Percentiles rank a stretch among this genome's conserved stretches.
Evolutionary conservation across 1,140 invertebrate species (phyloP).

Genomic region (Ceratina japonica): DNA sequence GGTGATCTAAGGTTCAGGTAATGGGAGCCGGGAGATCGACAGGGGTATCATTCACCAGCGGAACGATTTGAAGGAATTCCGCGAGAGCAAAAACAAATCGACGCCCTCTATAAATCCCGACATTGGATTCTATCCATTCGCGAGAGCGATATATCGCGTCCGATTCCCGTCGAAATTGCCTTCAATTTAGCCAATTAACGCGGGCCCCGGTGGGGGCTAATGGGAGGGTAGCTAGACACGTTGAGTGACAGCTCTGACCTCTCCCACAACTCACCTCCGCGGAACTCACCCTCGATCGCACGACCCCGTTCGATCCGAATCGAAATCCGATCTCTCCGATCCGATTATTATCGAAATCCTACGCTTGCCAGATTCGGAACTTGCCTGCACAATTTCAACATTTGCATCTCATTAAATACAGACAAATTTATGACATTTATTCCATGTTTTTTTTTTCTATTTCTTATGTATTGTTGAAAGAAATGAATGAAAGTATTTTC

Average conservation of each 20-base stretch:
- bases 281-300: constrained; percentile 60
- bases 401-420: no score
- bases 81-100: constrained; percentile 20
- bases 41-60: constrained; percentile 13
- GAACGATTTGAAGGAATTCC: constrained; percentile 37
- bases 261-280: constrained; percentile 69
- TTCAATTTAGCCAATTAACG: constrained; percentile 79
- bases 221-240: constrained; percentile 78
- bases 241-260: constrained; percentile 79
- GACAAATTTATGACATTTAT: no score
- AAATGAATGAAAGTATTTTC: no score
- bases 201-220: constrained; percentile 71
- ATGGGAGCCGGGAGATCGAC: neutral
- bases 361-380: neutral
- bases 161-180: constrained; percentile 77
- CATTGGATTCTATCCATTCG: constrained; percentile 62
- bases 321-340: no score
- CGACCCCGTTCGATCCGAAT: constrained; percentile 19
- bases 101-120: constrained; percentile 72
- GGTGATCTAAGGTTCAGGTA: no score
- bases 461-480: no score
- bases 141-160: constrained; percentile 64
- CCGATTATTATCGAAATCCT: constrained; percentile 38
- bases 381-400: neutral
- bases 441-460: no score